Conservation (phyloP, 2,888 invertebrate species). For the Sesia bembeciformis region DNA sequence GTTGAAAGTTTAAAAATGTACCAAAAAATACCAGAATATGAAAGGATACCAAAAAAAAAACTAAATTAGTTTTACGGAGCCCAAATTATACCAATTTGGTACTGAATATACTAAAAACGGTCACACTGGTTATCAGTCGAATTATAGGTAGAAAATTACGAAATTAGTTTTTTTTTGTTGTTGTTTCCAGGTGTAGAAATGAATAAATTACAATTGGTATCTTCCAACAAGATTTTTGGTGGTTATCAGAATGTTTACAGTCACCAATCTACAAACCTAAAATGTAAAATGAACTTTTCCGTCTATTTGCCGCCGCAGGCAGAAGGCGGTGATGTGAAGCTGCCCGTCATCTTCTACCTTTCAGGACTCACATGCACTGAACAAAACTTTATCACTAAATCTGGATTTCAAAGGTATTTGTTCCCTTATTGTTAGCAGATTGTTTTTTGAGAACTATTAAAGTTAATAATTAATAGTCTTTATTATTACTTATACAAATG, state of each 20-base stretch:
- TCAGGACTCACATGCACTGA: conserved; percentile 96
- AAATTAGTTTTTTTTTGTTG: neutral
- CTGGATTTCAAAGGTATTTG: conserved; percentile 88
- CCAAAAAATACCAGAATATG: too few species aligned
- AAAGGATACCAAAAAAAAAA: too few species aligned
- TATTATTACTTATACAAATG: too few species aligned
- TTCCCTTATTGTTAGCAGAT: too few species aligned
- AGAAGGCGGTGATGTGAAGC: conserved; percentile 72
- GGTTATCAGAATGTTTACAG: conserved; percentile 90
- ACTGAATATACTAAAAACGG: too few species aligned
- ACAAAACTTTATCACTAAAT: conserved; percentile 95
- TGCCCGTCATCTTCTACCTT: conserved; percentile 92
- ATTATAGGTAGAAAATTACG: too few species aligned
- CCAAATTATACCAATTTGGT: too few species aligned
- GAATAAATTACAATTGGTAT: conserved; percentile 75
- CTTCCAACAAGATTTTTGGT: conserved; percentile 83
- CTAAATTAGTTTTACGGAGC: too few species aligned
- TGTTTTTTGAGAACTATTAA: too few species aligned
- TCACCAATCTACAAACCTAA: conserved; percentile 84
- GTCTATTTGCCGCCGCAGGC: conserved; percentile 89
- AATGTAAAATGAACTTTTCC: conserved; percentile 95
- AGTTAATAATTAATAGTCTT: too few species aligned
- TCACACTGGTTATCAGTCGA: too few species aligned
- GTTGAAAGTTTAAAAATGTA: too few species aligned
- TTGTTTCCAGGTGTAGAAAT: conserved; percentile 26